Conservation (phyloP, 2,113 vertebrate genomes). For the Phasianus colchicus region DNA sequence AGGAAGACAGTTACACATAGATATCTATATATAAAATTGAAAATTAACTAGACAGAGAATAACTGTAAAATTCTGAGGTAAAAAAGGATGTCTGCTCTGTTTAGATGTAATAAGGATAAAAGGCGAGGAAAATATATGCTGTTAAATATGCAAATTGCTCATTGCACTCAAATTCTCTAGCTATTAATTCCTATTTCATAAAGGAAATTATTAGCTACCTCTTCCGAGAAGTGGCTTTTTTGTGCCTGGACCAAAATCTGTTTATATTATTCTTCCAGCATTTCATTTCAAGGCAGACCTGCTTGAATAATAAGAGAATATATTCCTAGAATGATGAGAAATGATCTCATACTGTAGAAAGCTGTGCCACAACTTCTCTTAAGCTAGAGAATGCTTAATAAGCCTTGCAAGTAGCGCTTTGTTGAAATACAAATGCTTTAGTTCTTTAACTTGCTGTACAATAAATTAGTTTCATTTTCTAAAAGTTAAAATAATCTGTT, state of each 20-base stretch:
- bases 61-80: neutral
- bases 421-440: neutral
- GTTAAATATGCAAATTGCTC: neutral
- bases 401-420: neutral
- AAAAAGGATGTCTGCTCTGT: neutral
- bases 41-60: neutral
- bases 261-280: neutral
- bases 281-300: conserved; percentile 15
- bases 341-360: neutral
- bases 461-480: neutral
- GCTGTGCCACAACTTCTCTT: neutral
- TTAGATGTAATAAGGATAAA: neutral
- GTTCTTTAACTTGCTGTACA: neutral
- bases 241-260: neutral
- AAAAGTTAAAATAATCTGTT: neutral
- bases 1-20: accelerated
- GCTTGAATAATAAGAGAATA: neutral
- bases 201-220: neutral
- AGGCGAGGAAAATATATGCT: neutral
- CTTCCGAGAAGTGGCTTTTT: neutral
- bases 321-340: conserved; percentile 16
- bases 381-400: neutral
- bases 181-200: neutral
- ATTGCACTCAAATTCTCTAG: neutral
- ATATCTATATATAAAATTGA: neutral